Base-by-base conservation (phyloP, 2,797 vertebrate genomes). In the Nyctalus aviator region DNA sequence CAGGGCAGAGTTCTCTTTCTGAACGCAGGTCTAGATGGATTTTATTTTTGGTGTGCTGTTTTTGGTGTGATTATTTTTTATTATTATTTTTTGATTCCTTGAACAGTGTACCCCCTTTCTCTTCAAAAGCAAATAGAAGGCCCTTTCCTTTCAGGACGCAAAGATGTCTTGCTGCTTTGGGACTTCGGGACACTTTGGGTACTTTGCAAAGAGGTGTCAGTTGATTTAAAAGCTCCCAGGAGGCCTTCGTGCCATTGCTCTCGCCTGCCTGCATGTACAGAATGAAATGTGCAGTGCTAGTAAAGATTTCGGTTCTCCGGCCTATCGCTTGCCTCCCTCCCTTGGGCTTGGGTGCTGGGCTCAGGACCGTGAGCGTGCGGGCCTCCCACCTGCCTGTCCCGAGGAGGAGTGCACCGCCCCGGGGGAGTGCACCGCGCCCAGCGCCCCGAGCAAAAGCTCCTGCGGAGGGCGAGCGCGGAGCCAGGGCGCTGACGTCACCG, bases 201-300 rank as follows among this genome's bases (percentile, higher is more conserved):
- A 44, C 83, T 88, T 84, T 78, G 84, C 72, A 94, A 86, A 84
- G 91, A 86, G 84, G 50, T 88, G 79, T 78, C 94, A 95, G 95
- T 95, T 85, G 90, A 90, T 90, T 93, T 75, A 46, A 93, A 91
- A 93, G 79, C 91, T 91, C 46, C 8, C 12, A 81, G 89, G 37
- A 84, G 87, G 50, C 76, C 10, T 46, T 77, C n/a, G 17, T 94
- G 81, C 66, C 72, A 20, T 78, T 64, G 21, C 89, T 66, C 69
- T 37, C 18, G 18, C 76, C 88, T 83, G 59, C 68, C 69, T 72
- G 64, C 44, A n/a, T 41, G 82, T 32, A 14, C 76, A 18, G 32
- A 87, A 77, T 50, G 72, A 84, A 81, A 71, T 35, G 53, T 41
- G 68, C 84, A 20, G 41, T 32, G 68, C 78, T 81, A 83, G 72